phyloP scores from a whole-genome alignment of 1,140 invertebrate genomes.

The Melitaea cinxia region DNA sequence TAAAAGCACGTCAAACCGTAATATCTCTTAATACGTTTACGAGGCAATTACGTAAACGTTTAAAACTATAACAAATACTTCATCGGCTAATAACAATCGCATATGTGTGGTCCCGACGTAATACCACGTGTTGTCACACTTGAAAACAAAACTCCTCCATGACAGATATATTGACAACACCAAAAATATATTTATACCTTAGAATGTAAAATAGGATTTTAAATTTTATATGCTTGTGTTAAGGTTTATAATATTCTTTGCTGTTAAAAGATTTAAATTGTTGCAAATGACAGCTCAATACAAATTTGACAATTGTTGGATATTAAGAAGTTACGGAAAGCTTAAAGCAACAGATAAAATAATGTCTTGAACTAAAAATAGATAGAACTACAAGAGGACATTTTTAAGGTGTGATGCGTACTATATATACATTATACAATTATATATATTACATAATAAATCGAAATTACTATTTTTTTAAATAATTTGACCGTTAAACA shows the following conservation, averaged over 20 bases:
- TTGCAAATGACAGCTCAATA: slow-evolving; percentile 4
- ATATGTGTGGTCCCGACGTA: slow-evolving; percentile 58
- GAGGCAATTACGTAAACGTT: slow-evolving; percentile 55
- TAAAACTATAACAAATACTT: slow-evolving; percentile 68
- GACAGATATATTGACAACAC: slow-evolving; percentile 73
- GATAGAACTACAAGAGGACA: too few species aligned
- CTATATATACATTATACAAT: too few species aligned
- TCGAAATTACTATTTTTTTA: too few species aligned
- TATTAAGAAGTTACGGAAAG: not conserved
- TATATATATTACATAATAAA: too few species aligned
- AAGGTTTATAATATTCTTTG: slow-evolving; percentile 1
- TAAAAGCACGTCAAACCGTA: slow-evolving; percentile 4
- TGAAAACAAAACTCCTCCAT: slow-evolving; percentile 67
- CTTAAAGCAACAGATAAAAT: not conserved
- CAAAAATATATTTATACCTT: slow-evolving; percentile 13
- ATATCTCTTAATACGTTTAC: slow-evolving; percentile 54
- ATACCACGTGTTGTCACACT: slow-evolving; percentile 63
- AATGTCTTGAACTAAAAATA: not conserved
- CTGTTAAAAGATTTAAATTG: not conserved
- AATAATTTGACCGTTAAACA: too few species aligned
- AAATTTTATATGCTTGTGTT: slow-evolving; percentile 20
- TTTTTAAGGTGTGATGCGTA: too few species aligned
- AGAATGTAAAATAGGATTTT: slow-evolving; percentile 22
- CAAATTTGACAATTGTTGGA: slow-evolving; percentile 8
- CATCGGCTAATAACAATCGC: slow-evolving; percentile 64